A percentile compares a stretch with the other conserved stretches of the same genome.
Evolutionary conservation across 2,113 vertebrate species (phyloP).

Genomic region (Gallinago undulata): DNA sequence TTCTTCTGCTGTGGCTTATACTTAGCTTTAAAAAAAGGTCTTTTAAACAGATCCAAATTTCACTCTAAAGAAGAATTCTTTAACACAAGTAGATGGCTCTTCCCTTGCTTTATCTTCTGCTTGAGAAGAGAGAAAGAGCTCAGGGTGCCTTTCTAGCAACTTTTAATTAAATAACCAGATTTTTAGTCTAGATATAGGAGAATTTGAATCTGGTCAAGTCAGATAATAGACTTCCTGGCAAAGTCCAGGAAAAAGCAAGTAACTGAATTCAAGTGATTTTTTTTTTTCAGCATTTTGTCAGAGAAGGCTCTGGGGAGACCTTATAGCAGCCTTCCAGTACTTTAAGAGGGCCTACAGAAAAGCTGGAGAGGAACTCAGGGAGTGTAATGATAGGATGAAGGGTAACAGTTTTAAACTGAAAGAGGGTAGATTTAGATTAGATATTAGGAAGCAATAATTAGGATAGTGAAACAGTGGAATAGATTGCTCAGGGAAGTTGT

Average conservation of each 20-base stretch:
- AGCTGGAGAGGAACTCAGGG: background rate
- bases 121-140: background rate
- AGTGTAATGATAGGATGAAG: background rate
- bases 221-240: background rate
- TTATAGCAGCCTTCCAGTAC: background rate
- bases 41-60: background rate
- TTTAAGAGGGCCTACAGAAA: background rate
- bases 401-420: background rate
- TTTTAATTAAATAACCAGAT: background rate
- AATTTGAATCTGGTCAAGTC: background rate
- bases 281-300: background rate
- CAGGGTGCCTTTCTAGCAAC: background rate
- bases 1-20: background rate
- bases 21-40: background rate
- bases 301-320: background rate
- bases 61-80: background rate
- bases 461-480: background rate
- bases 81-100: background rate
- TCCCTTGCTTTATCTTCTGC: background rate
- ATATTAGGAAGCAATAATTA: background rate
- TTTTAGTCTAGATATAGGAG: background rate
- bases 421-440: background rate
- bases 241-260: background rate
- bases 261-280: background rate
- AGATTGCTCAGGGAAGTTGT: background rate